Conservation (phyloP, 2,113 vertebrate species). For the Candoia aspera region DNA sequence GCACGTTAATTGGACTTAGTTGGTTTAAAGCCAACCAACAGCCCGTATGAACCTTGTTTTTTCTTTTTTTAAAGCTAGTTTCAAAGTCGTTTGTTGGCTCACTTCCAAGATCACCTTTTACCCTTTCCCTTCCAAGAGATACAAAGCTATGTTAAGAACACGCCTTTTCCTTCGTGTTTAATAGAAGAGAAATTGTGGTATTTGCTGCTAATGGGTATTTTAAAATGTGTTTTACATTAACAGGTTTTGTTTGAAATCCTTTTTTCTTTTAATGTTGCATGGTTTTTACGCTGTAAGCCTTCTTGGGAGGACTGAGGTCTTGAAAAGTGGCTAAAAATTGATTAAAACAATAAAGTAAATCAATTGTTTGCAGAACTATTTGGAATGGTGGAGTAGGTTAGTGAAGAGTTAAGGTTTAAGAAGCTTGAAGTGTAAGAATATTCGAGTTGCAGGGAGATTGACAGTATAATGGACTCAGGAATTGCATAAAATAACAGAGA, state of each 20-base stretch:
- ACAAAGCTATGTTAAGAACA: neutral
- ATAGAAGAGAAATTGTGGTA: neutral
- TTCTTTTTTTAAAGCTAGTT: neutral
- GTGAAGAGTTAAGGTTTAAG: slow-evolving; percentile 12
- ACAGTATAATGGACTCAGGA: slow-evolving; percentile 19
- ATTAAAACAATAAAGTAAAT: neutral
- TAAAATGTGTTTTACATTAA: neutral
- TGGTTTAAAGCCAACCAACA: neutral
- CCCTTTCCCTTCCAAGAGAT: neutral
- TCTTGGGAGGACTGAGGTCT: neutral
- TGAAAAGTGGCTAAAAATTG: neutral
- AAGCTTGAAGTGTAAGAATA: neutral
- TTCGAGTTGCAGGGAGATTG: neutral
- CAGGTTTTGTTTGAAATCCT: neutral
- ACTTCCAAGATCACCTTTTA: neutral
- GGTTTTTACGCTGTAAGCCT: neutral
- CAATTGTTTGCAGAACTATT: neutral
- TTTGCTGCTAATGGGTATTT: neutral
- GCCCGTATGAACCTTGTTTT: neutral
- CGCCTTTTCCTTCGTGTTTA: neutral
- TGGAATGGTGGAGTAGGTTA: neutral
- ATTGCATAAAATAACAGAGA: slow-evolving; percentile 3
- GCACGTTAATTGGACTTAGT: neutral
- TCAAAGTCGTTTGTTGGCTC: neutral
- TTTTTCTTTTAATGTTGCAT: neutral